A percentile compares a stretch with the other conserved stretches of the same genome.
phyloP scores from a whole-genome alignment of 1,140 invertebrate species.

The Microplitis mediator region DNA sequence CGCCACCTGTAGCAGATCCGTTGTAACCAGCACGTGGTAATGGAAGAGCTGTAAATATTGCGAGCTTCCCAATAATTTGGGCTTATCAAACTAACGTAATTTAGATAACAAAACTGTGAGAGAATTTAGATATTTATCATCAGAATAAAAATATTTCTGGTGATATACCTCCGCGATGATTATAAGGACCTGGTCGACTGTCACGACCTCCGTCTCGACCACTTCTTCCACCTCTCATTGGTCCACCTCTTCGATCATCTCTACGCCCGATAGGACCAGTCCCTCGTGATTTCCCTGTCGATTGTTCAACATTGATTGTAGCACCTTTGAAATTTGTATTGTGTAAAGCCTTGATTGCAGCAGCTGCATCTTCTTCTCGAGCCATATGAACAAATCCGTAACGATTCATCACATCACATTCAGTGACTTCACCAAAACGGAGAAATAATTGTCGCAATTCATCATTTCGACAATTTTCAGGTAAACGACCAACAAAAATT shows the following conservation, averaged over 20 bases:
- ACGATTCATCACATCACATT: slow-evolving; percentile 61
- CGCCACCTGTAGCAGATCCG: slow-evolving; percentile 54
- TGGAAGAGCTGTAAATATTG: slow-evolving; percentile 50
- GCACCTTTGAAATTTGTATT: slow-evolving; percentile 61
- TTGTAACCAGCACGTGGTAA: slow-evolving; percentile 55
- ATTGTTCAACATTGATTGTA: slow-evolving; percentile 60
- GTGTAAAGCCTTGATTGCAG: slow-evolving; percentile 58
- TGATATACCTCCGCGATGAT: slow-evolving; percentile 58
- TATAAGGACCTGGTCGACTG: slow-evolving; percentile 61
- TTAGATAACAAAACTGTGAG: neutral
- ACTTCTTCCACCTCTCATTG: slow-evolving; percentile 30
- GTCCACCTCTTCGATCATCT: slow-evolving; percentile 52
- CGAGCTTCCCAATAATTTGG: neutral
- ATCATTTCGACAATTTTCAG: slow-evolving; percentile 60
- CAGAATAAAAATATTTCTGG: neutral
- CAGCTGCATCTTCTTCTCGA: slow-evolving; percentile 56
- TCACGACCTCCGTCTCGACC: slow-evolving; percentile 38
- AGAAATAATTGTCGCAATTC: slow-evolving; percentile 57
- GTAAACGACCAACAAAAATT: slow-evolving; percentile 60
- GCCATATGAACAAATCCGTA: slow-evolving; percentile 62
- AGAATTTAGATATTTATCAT: neutral
- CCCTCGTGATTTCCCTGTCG: slow-evolving; percentile 57
- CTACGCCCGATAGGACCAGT: slow-evolving; percentile 44
- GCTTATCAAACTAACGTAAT: neutral
- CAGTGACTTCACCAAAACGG: slow-evolving; percentile 59